Conservation (phyloP, 2,797 vertebrate genomes). For the Acomys russatus region DNA sequence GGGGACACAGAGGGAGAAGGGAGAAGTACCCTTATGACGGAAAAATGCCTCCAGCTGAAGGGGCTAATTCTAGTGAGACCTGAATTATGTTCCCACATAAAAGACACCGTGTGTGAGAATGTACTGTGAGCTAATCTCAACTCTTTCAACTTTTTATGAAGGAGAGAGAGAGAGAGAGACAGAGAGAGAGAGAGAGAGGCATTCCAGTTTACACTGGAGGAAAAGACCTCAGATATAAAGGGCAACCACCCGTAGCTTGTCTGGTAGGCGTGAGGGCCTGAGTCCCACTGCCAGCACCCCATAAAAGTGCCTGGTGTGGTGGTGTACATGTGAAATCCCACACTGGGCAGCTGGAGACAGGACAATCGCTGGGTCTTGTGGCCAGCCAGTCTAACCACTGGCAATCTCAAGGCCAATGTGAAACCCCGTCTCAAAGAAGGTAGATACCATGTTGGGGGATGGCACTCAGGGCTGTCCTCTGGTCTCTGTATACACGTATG, state of each 20-base stretch:
- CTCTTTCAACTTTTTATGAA: not conserved
- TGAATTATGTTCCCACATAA: conserved; percentile 7
- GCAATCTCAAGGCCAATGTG: not conserved
- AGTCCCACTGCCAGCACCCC: not conserved
- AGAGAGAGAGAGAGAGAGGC: not conserved
- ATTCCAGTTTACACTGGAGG: not conserved
- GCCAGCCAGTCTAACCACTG: not conserved
- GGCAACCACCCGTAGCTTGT: not conserved
- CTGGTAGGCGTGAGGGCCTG: not conserved
- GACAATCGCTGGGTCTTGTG: not conserved
- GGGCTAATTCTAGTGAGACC: not conserved
- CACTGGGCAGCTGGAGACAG: not conserved
- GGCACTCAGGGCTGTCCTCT: not conserved
- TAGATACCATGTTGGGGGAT: not conserved
- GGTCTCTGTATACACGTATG: not conserved
- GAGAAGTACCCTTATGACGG: not conserved
- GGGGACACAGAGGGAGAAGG: not conserved
- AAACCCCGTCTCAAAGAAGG: not conserved
- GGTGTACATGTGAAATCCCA: not conserved
- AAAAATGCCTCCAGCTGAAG: not conserved
- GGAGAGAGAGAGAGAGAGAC: not conserved
- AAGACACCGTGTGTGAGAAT: not conserved
- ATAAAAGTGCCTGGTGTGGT: not conserved
- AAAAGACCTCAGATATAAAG: conserved; percentile 50
- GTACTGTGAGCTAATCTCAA: not conserved